Base-by-base conservation (phyloP, 2,888 invertebrate genomes). In the Spialia ferax region DNA sequence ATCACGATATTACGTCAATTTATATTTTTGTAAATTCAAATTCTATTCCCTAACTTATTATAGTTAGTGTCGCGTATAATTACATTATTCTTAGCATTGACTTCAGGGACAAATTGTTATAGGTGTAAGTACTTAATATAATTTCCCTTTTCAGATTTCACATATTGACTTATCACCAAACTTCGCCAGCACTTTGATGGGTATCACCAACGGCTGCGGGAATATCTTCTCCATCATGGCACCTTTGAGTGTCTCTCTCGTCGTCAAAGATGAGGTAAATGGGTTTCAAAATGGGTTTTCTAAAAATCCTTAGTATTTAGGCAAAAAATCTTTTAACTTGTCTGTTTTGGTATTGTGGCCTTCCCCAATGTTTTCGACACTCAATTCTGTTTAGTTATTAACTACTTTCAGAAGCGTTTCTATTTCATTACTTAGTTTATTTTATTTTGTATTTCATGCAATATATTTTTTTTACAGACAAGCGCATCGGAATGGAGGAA, bases 81-180 rank as follows among this genome's bases (percentile, higher is more conserved):
- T n/a, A n/a, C 11, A 13, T 38, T 13, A 13, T 38, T 13, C 0
- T 38, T 13, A 38, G 5, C 13, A 38, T 38, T 38, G 13, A 1
- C 13, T 38, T 38, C 13, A n/a, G n/a, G n/a, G n/a, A n/a, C n/a
- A n/a, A n/a, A n/a, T n/a, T n/a, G n/a, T n/a, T n/a, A n/a, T n/a
- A n/a, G n/a, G n/a, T n/a, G n/a, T n/a, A n/a, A n/a, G n/a, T n/a
- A n/a, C n/a, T n/a, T n/a, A n/a, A n/a, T n/a, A n/a, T n/a, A n/a
- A n/a, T n/a, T 18, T 23, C 23, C 1, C 6, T 38, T 79, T 78
- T 2, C 93, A 96, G 94, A 94, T 96, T 15, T 97, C 97, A 73
- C 97, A 97, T 79, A 96, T 98, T 71, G 98, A 98, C 88, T 89
- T 98, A 62, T 96, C 97, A 6, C 97, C 97, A 0, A 97, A 97